Evolutionary conservation across 2,797 vertebrate genomes (phyloP).

Genomic region (Peromyscus nudipes): DNA sequence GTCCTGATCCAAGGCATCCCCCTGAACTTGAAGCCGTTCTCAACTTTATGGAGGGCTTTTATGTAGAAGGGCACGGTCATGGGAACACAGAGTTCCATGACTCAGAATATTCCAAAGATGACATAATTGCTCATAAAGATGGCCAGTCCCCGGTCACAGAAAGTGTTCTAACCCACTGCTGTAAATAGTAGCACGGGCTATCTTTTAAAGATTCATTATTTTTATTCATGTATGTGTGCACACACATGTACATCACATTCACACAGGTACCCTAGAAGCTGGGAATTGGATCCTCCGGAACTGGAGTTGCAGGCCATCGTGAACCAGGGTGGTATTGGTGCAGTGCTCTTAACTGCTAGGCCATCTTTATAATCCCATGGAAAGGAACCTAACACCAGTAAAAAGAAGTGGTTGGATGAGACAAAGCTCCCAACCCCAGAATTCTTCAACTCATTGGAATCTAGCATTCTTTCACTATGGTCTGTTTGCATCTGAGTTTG

Average conservation of each 20-base stretch:
- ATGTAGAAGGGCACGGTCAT: neutral
- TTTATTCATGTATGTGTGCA: neutral
- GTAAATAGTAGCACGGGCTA: neutral
- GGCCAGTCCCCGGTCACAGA: neutral
- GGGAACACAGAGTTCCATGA: constrained; percentile 8
- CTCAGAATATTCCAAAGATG: neutral
- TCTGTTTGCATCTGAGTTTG: neutral
- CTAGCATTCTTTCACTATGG: neutral
- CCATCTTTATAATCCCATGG: neutral
- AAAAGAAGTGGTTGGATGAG: neutral
- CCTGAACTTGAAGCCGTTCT: constrained; percentile 12
- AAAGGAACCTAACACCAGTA: constrained; percentile 2
- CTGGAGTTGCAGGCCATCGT: no score
- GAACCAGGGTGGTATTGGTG: neutral
- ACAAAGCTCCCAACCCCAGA: neutral
- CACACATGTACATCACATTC: neutral
- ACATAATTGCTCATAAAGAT: constrained; percentile 21
- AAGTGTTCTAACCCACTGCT: neutral
- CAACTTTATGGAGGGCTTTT: constrained; percentile 27
- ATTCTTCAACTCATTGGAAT: neutral
- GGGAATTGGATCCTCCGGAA: neutral
- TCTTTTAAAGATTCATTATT: neutral
- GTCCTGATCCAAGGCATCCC: neutral
- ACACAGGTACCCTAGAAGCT: neutral
- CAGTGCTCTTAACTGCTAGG: neutral